Percentiles rank a stretch among this genome's conserved stretches.
phyloP scores from a whole-genome alignment of 2,888 invertebrate genomes.

The Liopterus haemorrhoidalis region DNA sequence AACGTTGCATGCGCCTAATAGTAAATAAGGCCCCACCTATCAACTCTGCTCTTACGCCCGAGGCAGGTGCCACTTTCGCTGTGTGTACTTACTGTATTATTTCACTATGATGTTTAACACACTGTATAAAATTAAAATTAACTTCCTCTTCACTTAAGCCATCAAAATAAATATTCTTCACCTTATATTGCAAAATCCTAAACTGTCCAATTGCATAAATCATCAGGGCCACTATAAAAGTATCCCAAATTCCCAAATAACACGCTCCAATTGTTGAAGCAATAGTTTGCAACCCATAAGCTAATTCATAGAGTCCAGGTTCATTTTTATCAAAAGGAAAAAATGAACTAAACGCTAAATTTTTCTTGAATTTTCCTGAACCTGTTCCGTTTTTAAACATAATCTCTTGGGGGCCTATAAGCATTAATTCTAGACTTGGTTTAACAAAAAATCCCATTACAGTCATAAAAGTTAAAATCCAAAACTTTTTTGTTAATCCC shows the following conservation, averaged over 20 bases:
- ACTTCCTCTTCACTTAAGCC: constrained; percentile 8
- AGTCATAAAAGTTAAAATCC: constrained; percentile 12
- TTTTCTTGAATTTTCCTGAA: constrained; percentile 13
- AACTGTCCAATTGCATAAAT: constrained; percentile 24
- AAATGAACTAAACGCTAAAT: constrained; percentile 19
- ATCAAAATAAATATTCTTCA: constrained; percentile 11
- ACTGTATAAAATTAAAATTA: constrained; percentile 14
- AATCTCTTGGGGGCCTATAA: constrained; percentile 12
- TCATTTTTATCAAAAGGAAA: constrained; percentile 19
- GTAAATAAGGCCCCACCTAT: too few relatives aligned
- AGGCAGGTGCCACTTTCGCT: too few relatives aligned
- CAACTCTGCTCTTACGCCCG: too few relatives aligned
- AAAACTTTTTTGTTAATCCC: constrained; percentile 12
- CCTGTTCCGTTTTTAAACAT: constrained; percentile 16
- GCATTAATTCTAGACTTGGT: constrained; percentile 9
- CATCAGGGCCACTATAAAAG: constrained; percentile 22
- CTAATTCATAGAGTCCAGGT: constrained; percentile 4
- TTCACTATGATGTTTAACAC: constrained; percentile 19
- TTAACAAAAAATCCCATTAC: constrained; percentile 14
- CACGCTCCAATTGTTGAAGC: constrained; percentile 26
- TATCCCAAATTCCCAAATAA: constrained; percentile 25
- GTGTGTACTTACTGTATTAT: constrained; percentile 17
- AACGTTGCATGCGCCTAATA: too few relatives aligned
- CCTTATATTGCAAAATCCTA: constrained; percentile 18
- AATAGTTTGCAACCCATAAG: constrained; percentile 18